These are phyloP conservation scores for Otis tarda DNA, from an alignment of 2,113 vertebrate species.

Conservation along the genomic window DNA sequence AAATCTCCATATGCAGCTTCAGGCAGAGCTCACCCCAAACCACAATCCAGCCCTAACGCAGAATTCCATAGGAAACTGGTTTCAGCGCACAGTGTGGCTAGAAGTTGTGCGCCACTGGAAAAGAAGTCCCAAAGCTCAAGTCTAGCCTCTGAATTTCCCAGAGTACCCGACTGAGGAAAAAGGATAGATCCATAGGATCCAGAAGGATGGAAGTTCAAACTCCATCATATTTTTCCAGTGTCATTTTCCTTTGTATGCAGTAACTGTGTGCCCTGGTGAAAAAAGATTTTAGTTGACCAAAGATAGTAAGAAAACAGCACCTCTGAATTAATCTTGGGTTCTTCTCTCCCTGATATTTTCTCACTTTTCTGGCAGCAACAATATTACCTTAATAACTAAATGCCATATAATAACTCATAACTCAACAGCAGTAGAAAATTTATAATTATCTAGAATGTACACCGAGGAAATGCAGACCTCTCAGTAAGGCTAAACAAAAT, in stretches of 20 bases:
- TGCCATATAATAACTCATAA: not conserved
- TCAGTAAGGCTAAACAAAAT: not conserved
- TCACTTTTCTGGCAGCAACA: not conserved
- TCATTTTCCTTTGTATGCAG: not conserved
- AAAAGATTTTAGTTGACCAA: not conserved
- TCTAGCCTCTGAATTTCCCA: not conserved
- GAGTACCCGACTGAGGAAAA: not conserved
- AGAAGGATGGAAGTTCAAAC: not conserved
- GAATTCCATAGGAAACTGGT: not conserved
- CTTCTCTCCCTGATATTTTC: not conserved
- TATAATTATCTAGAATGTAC: rapidly evolving
- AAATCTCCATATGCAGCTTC: not conserved
- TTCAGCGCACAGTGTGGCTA: not conserved
- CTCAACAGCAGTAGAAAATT: not conserved
- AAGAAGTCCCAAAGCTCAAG: not conserved
- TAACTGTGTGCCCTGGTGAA: not conserved
- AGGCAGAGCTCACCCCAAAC: not conserved
- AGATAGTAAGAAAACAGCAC: not conserved
- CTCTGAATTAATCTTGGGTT: not conserved
- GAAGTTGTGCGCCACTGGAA: not conserved
- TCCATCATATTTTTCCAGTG: not conserved
- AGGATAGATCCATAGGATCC: not conserved
- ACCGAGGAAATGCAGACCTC: not conserved
- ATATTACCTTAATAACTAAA: not conserved
- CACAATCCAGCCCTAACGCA: not conserved